Evolutionary conservation across 2,888 invertebrate species (phyloP).

Genomic region (Cremastinae sp.): DNA sequence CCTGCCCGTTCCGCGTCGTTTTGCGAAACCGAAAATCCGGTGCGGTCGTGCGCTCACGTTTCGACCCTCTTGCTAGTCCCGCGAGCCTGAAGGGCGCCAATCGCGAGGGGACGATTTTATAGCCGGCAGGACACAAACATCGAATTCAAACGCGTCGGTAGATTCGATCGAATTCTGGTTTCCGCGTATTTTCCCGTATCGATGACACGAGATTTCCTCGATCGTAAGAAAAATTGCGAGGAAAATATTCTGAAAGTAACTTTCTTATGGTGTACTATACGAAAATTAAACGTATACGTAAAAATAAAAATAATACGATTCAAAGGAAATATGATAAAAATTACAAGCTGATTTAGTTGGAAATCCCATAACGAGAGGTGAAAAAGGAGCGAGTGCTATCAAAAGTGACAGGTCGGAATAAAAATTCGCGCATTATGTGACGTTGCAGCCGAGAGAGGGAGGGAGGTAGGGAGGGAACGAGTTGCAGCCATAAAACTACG

Average conservation of each 20-base stretch:
- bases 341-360: conserved; percentile 11
- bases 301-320: too few relatives aligned
- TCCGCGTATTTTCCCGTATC: conserved; percentile 14
- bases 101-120: conserved; percentile 5
- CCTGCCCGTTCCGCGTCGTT: conserved; percentile 2
- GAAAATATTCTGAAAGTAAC: too few relatives aligned
- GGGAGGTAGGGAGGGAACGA: conserved; percentile 42
- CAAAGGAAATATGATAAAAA: background rate
- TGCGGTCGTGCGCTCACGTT: conserved; percentile 20
- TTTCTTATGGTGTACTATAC: too few relatives aligned
- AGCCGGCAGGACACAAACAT: conserved; percentile 20
- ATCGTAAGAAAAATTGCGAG: background rate
- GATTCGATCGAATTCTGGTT: conserved; percentile 32
- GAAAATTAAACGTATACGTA: too few relatives aligned
- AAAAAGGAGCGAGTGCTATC: conserved; percentile 16
- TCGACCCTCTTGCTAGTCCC: background rate
- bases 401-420: conserved; percentile 44
- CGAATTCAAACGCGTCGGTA: conserved; percentile 23
- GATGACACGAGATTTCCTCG: conserved; percentile 1
- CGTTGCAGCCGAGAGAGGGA: conserved; percentile 45
- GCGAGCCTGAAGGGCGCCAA: background rate
- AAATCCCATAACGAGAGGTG: conserved; percentile 7
- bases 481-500: conserved; percentile 77
- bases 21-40: conserved; percentile 24
- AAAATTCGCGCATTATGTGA: conserved; percentile 58